phyloP scores from a whole-genome alignment of 1,140 invertebrate genomes.

The Pseudomyrmex gracilis region DNA sequence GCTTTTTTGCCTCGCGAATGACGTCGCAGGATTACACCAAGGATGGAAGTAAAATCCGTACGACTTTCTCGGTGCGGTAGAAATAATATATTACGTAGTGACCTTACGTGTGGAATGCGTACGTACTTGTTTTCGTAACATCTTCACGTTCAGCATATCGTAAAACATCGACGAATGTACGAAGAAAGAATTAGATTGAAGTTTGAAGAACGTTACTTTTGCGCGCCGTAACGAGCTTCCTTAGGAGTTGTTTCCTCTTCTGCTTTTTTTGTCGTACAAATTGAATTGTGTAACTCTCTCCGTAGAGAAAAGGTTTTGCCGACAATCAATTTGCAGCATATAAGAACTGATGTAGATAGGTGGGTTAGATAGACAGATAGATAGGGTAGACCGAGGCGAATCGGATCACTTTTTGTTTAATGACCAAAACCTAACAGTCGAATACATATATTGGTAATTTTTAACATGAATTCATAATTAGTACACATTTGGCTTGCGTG shows the following conservation, averaged over 20 bases:
- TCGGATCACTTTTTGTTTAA: no score
- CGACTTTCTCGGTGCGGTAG: neutral
- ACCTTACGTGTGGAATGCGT: no score
- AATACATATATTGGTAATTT: no score
- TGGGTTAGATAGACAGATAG: neutral
- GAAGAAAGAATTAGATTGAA: constrained; percentile 23
- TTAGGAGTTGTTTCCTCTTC: constrained; percentile 16
- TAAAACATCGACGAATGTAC: neutral
- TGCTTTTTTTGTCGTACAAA: constrained; percentile 32
- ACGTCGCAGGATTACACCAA: constrained; percentile 10
- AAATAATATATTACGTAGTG: constrained; percentile 4
- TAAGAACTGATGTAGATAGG: neutral
- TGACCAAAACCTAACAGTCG: no score
- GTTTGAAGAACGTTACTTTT: constrained; percentile 25
- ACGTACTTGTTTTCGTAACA: neutral
- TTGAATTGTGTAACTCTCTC: constrained; percentile 20
- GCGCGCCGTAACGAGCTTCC: constrained; percentile 21
- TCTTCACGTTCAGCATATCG: constrained; percentile 1
- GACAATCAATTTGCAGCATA: constrained; percentile 35
- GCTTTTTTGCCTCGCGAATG: neutral
- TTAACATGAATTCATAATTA: no score
- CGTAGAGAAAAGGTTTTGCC: neutral
- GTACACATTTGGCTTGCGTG: no score
- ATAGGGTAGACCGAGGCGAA: no score
- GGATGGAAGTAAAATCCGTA: neutral